Conservation (phyloP, 2,888 invertebrate species). For the Pinctada fucata region DNA sequence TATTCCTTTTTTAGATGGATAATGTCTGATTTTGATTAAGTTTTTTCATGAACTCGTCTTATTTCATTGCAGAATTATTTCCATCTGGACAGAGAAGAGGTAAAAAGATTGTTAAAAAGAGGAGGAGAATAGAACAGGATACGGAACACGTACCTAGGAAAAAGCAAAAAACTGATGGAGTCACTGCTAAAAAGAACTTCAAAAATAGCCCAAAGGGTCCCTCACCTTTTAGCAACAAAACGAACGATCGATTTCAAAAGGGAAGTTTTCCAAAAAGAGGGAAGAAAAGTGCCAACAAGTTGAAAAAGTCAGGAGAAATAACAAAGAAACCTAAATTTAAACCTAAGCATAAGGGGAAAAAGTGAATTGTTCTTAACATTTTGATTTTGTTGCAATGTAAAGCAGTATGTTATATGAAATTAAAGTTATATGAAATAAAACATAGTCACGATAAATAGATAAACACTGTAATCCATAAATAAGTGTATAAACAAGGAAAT, state of each 20-base stretch:
- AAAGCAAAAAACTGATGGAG: neutral
- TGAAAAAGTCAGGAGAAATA: conserved; percentile 18
- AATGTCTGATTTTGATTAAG: too few species aligned
- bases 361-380: conserved; percentile 19
- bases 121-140: neutral
- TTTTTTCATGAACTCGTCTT: too few species aligned
- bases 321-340: conserved; percentile 30
- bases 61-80: neutral
- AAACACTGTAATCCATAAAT: too few species aligned
- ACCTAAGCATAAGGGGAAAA: conserved; percentile 18
- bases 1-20: too few species aligned
- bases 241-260: neutral
- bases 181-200: neutral
- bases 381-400: neutral
- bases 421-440: too few species aligned
- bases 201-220: neutral
- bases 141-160: neutral
- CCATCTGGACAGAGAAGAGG: neutral
- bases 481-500: too few species aligned
- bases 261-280: conserved; percentile 7
- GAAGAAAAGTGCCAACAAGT: conserved; percentile 11
- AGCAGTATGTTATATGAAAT: too few species aligned
- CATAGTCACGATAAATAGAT: too few species aligned
- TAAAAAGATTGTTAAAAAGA: neutral
- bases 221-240: neutral